phyloP scores from a whole-genome alignment of 2,797 vertebrate genomes.

The Euthynnus affinis region DNA sequence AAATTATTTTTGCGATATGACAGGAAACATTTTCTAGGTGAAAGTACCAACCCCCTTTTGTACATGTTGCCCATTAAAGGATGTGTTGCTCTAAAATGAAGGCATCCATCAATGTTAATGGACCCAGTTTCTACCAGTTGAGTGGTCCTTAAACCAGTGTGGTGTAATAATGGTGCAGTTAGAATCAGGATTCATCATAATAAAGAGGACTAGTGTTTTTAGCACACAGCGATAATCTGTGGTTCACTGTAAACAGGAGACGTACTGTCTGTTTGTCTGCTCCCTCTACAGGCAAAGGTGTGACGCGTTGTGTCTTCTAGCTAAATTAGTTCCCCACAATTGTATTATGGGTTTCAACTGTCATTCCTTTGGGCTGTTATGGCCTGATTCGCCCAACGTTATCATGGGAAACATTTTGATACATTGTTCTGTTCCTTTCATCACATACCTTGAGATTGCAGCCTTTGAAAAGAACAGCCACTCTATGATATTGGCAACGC shows the following conservation, averaged over 20 bases:
- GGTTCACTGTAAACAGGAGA: neutral
- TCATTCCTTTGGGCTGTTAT: constrained; percentile 1
- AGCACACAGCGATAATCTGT: constrained; percentile 1
- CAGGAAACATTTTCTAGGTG: neutral
- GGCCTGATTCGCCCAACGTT: neutral
- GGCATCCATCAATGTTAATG: too few relatives aligned
- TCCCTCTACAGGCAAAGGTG: neutral
- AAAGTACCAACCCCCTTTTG: neutral
- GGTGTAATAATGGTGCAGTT: neutral
- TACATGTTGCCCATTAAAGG: neutral
- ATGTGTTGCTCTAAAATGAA: too few relatives aligned
- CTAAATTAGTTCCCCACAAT: constrained; percentile 3
- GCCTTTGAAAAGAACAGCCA: constrained; percentile 14
- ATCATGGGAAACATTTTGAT: constrained; percentile 29
- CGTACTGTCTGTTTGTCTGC: neutral
- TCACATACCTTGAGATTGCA: constrained; percentile 44
- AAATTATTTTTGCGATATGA: neutral
- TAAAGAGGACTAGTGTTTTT: neutral
- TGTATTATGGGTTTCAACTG: constrained; percentile 1
- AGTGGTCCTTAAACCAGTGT: neutral
- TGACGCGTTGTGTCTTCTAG: neutral
- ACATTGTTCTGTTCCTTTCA: constrained; percentile 39
- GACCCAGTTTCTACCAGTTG: neutral
- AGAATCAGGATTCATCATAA: neutral
- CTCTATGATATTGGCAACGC: constrained; percentile 24